Conservation (phyloP, 2,113 vertebrate species). For the Nestor notabilis region DNA sequence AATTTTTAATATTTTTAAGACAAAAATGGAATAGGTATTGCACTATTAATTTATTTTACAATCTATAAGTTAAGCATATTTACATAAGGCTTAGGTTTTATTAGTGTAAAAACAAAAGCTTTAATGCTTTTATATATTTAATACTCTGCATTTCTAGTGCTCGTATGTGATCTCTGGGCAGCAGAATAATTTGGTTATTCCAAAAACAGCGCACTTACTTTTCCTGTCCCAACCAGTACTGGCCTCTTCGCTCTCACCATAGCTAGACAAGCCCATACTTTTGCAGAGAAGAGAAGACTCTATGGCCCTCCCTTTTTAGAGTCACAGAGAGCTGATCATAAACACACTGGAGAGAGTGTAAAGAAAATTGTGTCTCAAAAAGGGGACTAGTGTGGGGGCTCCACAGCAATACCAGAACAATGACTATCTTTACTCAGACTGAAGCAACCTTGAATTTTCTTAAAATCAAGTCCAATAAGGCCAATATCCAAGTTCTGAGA, state of each 20-base stretch:
- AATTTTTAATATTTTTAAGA: not conserved
- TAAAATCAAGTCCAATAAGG: constrained; percentile 33
- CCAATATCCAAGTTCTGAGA: constrained; percentile 34
- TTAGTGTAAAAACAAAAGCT: not conserved
- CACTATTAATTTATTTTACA: not conserved
- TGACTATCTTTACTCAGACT: not conserved
- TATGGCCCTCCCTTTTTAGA: not conserved
- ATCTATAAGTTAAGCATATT: not conserved
- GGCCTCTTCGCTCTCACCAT: not conserved
- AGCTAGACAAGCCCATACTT: not conserved
- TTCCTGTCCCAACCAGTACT: not conserved
- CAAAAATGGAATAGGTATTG: not conserved
- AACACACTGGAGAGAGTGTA: not conserved
- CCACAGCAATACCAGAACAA: not conserved
- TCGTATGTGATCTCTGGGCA: not conserved
- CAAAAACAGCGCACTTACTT: not conserved
- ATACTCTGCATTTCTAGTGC: not conserved
- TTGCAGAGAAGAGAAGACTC: not conserved
- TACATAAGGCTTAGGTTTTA: not conserved
- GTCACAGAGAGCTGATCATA: not conserved
- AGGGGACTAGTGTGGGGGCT: not conserved
- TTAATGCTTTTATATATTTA: not conserved
- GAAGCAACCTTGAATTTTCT: constrained; percentile 20
- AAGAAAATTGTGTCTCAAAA: not conserved
- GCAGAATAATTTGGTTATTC: not conserved